Percentiles rank a stretch among this genome's conserved stretches.
These are phyloP conservation scores for Xanthostigma xanthostigma DNA, from an alignment of 2,888 invertebrate genomes.

Conservation along the genomic window DNA sequence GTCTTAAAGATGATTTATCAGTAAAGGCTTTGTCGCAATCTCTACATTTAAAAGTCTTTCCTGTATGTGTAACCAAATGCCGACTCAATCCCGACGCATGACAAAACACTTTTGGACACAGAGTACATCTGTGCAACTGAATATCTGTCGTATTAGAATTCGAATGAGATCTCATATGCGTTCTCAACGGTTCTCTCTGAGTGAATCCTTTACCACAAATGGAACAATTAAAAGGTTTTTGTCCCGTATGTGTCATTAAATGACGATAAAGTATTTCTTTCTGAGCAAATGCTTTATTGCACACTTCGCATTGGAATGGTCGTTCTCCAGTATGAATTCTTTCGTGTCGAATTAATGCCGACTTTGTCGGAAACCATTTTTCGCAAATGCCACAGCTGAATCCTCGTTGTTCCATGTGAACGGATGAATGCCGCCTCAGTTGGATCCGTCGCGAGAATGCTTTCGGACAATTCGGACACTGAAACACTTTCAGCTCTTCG, in stretches of 20 bases:
- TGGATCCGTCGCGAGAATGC: conserved; percentile 44
- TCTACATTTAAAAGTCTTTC: conserved; percentile 45
- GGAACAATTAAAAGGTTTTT: conserved; percentile 50
- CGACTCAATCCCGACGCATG: conserved; percentile 51
- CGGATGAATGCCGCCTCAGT: conserved; percentile 42
- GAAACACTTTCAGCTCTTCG: conserved; percentile 34
- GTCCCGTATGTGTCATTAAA: conserved; percentile 39
- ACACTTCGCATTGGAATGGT: conserved; percentile 37
- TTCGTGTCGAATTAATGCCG: conserved; percentile 52
- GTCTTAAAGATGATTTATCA: conserved; percentile 53
- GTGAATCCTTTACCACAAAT: conserved; percentile 54
- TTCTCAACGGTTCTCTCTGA: conserved; percentile 49
- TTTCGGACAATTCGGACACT: conserved; percentile 46
- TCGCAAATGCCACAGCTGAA: conserved; percentile 45
- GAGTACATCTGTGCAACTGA: conserved; percentile 47
- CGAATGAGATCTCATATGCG: conserved; percentile 46
- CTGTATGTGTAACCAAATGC: conserved; percentile 48
- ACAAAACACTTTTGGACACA: conserved; percentile 46
- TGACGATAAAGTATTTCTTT: conserved; percentile 52
- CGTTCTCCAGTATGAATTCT: conserved; percentile 49
- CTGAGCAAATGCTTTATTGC: conserved; percentile 54
- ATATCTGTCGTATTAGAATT: conserved; percentile 38
- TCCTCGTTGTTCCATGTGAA: conserved; percentile 41
- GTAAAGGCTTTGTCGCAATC: conserved; percentile 51
- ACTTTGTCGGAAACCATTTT: conserved; percentile 49